Conservation (phyloP, 2,797 vertebrate genomes). For the Hypotaenidia philippensis region DNA sequence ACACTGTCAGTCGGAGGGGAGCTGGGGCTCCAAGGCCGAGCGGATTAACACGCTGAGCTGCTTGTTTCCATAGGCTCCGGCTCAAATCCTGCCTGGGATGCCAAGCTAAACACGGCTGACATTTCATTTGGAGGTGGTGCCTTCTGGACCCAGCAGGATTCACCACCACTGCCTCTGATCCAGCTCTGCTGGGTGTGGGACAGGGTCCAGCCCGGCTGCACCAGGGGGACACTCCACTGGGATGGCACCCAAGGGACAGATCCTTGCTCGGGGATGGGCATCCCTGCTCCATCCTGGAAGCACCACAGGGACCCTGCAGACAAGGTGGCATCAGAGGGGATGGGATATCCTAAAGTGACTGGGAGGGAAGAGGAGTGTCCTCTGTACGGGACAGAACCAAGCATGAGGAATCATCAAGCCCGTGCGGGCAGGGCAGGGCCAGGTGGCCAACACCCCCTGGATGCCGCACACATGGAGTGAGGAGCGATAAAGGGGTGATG, state of each 20-base stretch:
- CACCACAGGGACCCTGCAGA: rapidly evolving
- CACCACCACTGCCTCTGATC: rapidly evolving
- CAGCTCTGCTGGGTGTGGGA: rapidly evolving
- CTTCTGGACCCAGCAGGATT: background rate
- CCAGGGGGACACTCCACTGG: background rate
- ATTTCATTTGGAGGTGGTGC: background rate
- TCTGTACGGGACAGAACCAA: background rate
- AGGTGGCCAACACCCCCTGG: background rate
- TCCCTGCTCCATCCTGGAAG: background rate
- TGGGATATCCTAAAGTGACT: background rate
- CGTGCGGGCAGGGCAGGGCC: rapidly evolving
- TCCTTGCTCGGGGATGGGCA: background rate
- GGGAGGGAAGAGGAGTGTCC: rapidly evolving
- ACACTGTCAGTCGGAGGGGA: background rate
- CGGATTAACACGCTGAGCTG: background rate
- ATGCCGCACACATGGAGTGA: background rate
- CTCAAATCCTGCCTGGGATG: background rate
- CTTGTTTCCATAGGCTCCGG: constrained; percentile 4
- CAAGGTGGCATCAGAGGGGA: background rate
- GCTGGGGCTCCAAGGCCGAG: rapidly evolving
- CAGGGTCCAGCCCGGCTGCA: rapidly evolving
- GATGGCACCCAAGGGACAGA: background rate
- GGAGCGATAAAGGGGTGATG: constrained; percentile 2
- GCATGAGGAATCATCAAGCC: background rate
- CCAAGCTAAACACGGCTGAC: background rate